Conservation (phyloP, 2,797 vertebrate genomes). For the Xerus rutilus region DNA sequence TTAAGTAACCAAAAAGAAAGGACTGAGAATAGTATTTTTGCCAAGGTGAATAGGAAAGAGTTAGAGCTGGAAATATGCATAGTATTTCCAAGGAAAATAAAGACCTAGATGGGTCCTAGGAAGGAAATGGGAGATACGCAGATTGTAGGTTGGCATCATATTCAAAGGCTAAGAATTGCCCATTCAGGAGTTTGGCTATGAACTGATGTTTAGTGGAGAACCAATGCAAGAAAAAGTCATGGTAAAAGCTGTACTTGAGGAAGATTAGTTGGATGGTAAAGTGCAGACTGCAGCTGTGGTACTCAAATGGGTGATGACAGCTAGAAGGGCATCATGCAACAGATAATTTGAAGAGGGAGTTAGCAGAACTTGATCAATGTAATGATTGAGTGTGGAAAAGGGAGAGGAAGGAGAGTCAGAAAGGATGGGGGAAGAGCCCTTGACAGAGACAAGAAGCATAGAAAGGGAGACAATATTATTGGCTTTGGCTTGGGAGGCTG, state of each 20-base stretch:
- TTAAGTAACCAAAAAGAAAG: conserved; percentile 19
- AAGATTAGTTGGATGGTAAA: conserved; percentile 7
- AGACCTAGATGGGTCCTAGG: not conserved
- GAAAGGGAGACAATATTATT: conserved; percentile 21
- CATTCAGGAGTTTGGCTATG: not conserved
- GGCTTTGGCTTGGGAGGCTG: not conserved
- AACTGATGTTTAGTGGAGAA: conserved; percentile 23
- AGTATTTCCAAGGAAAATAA: not conserved
- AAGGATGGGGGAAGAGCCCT: not conserved
- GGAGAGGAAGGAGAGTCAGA: not conserved
- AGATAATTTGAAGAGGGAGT: conserved; percentile 26
- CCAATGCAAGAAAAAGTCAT: not conserved
- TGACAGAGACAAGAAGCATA: not conserved
- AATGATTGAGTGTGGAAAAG: not conserved
- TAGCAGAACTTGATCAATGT: not conserved
- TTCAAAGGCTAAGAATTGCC: not conserved
- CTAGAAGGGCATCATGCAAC: not conserved
- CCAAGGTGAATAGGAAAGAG: not conserved
- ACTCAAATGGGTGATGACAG: not conserved
- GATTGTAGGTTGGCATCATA: not conserved
- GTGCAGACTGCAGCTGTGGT: not conserved
- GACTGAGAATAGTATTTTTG: conserved; percentile 3
- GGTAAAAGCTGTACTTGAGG: not conserved
- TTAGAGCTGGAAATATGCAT: not conserved
- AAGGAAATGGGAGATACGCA: not conserved